Percentiles rank a stretch among this genome's conserved stretches.
phyloP scores from a whole-genome alignment of 1,140 invertebrate species.

The Cecropterus lyciades region DNA sequence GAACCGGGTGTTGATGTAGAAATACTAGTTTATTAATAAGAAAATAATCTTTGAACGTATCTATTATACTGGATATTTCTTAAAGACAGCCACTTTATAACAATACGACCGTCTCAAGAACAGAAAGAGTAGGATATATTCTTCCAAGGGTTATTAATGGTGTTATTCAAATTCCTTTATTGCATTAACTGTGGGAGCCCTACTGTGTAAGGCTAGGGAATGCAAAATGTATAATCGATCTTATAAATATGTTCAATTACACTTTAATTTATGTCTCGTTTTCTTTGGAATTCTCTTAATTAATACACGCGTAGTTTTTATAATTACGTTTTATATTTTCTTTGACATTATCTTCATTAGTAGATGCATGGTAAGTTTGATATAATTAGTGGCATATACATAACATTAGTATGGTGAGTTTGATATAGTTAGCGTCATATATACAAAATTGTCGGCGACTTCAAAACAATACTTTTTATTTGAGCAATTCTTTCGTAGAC shows the following conservation, averaged over 20 bases:
- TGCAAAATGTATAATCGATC: slow-evolving; percentile 50
- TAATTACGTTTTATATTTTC: too few species aligned
- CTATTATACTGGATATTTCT: slow-evolving; percentile 27
- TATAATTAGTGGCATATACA: too few species aligned
- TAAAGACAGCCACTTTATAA: slow-evolving; percentile 29
- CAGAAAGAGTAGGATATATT: slow-evolving; percentile 38
- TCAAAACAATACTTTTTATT: too few species aligned
- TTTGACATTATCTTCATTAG: too few species aligned
- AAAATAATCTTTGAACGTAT: slow-evolving; percentile 33
- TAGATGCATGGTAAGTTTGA: too few species aligned
- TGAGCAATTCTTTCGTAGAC: too few species aligned
- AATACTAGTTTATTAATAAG: slow-evolving; percentile 31
- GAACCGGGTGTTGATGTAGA: slow-evolving; percentile 20
- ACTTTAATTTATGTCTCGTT: neutral
- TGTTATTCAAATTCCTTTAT: slow-evolving; percentile 80
- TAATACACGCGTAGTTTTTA: neutral
- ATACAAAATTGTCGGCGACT: too few species aligned
- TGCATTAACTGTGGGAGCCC: slow-evolving; percentile 72
- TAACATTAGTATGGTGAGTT: too few species aligned
- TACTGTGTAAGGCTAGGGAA: slow-evolving; percentile 64
- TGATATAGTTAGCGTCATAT: too few species aligned
- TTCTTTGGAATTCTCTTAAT: too few species aligned
- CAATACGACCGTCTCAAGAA: slow-evolving; percentile 31
- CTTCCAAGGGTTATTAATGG: slow-evolving; percentile 65
- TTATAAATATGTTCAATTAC: slow-evolving; percentile 23